These are phyloP conservation scores for Pseudanteris insignis DNA, from an alignment of 2,888 invertebrate species.

Conservation along the genomic window DNA sequence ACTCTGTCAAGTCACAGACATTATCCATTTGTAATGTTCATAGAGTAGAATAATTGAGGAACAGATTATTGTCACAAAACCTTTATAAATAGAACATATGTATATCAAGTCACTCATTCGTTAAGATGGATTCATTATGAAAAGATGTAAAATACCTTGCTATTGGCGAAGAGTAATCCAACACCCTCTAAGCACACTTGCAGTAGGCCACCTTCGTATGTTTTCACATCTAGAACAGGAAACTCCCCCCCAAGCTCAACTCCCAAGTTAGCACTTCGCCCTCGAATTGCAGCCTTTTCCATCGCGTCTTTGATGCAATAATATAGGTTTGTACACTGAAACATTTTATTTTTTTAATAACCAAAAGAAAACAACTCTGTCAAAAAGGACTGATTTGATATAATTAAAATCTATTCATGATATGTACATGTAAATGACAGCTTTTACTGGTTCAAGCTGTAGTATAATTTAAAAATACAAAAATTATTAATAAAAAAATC, in stretches of 20 bases:
- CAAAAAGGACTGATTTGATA: no score
- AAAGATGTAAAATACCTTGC: slow-evolving; percentile 83
- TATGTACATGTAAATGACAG: no score
- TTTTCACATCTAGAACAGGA: slow-evolving; percentile 96
- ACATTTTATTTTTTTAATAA: background rate
- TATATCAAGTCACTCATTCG: slow-evolving; percentile 36
- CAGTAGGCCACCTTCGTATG: slow-evolving; percentile 96
- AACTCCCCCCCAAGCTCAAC: slow-evolving; percentile 93
- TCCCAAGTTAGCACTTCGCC: slow-evolving; percentile 80
- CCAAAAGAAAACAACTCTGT: no score
- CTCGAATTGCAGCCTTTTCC: slow-evolving; percentile 82
- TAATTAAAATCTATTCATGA: no score
- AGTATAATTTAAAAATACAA: no score
- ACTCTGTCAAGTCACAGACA: no score
- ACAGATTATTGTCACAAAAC: slow-evolving; percentile 24
- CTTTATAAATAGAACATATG: slow-evolving; percentile 26
- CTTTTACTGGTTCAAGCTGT: no score
- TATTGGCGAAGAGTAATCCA: slow-evolving; percentile 97
- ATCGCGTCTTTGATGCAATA: slow-evolving; percentile 99
- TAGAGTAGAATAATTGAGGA: slow-evolving; percentile 27
- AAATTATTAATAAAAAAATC: background rate
- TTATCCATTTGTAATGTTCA: no score
- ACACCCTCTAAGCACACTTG: slow-evolving; percentile 99
- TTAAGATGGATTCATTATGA: slow-evolving; percentile 7
- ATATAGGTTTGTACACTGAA: slow-evolving; percentile 96